Evolutionary conservation across 1,140 invertebrate genomes (phyloP), one percentile per base, ranked within the genome.

Genomic region (Matsumurasca onukii): DNA sequence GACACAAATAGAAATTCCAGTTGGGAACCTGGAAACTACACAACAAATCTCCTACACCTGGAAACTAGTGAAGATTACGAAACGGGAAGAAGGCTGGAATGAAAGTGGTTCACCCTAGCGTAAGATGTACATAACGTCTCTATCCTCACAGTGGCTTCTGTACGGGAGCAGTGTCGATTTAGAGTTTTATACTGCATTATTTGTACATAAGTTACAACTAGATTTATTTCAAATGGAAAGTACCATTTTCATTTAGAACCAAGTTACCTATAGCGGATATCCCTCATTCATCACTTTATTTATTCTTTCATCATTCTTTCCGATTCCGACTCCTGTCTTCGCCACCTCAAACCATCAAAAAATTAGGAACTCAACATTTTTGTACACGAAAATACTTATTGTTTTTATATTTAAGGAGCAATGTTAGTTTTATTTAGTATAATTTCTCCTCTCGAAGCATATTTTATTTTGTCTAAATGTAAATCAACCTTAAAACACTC

Each of bases 141-240:
- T 59, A 13, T 22, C 13, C 30, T 59, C 55, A 59, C 55, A 22
- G 24, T 22, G 25, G 55, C 55, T 59, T 59, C 30, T 59, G 30
- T 59, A 59, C 55, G 25, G 24, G 20, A 52, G 55, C 55, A 59
- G 30, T 24, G 24, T 27, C 55, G 5, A 59, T 59, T 27, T 59
- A 5, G 24, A 22, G 55, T 59, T 59, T 59, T 59, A 59, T 59
- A 59, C 55, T 59, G 24, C 55, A 59, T 59, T 59, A 59, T 27
- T 59, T 59, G 55, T 59, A 59, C 25, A 59, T 59, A 59, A 59
- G 49, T 59, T 59, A 22, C 25, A 59, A 29, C 15, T 59, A 59
- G 13, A 27, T 59, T 59, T 59, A 13, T 5, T 22, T 29, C 55
- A 59, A 59, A 59, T 15, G 30, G 30, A 52, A 59, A 29, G 25